These are phyloP conservation scores for Heliocidaris tuberculata DNA, from an alignment of 35 echinoderm and acorn worm genomes.

Conservation along the genomic window DNA sequence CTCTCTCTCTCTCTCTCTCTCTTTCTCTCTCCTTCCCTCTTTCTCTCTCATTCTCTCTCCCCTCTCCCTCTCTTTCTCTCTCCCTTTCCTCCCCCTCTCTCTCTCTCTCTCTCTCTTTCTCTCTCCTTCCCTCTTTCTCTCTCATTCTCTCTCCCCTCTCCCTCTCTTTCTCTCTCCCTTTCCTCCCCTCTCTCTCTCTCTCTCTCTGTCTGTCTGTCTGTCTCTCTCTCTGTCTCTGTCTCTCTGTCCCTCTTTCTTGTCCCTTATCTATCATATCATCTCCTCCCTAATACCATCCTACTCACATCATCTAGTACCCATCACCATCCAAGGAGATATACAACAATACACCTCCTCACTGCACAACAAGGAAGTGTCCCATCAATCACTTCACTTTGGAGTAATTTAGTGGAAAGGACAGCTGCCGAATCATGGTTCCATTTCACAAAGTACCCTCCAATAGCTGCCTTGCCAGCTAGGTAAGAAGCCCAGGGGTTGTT, in stretches of 20 bases:
- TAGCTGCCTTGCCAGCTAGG: no score
- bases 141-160: no score
- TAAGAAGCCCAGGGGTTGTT: no score
- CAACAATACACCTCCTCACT: background rate
- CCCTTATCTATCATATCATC: background rate
- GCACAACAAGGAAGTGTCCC: background rate
- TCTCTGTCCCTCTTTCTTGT: background rate
- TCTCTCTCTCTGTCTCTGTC: background rate
- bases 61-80: no score
- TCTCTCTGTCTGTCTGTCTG: background rate
- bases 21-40: no score
- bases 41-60: no score
- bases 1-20: no score
- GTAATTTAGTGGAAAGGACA: background rate
- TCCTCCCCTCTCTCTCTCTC: background rate
- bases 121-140: no score
- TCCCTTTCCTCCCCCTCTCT: no score
- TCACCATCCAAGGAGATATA: background rate
- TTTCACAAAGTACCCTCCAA: background rate
- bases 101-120: no score
- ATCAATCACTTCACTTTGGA: constrained; percentile 34
- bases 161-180: background rate
- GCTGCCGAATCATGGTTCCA: background rate
- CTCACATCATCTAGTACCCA: background rate
- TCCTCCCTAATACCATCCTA: background rate